phyloP scores from a whole-genome alignment of 2,113 vertebrate genomes.

The Scolopax mira region DNA sequence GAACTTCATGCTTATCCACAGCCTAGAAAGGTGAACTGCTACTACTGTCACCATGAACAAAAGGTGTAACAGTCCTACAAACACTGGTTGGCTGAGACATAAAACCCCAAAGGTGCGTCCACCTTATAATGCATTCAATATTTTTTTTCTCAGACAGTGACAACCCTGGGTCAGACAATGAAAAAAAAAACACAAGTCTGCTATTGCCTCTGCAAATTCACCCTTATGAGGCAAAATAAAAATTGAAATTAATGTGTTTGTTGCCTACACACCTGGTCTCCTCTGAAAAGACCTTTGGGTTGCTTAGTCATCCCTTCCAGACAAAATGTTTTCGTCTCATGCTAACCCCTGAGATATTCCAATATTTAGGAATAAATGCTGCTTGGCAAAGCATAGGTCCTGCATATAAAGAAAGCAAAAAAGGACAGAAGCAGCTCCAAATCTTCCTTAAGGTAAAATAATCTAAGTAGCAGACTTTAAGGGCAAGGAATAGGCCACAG shows the following conservation, averaged over 20 bases:
- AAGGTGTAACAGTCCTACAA: not conserved
- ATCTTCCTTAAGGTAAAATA: not conserved
- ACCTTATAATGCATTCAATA: not conserved
- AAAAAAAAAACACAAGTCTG: not conserved
- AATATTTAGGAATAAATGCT: slow-evolving; percentile 25
- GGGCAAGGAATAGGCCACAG: not conserved
- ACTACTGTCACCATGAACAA: not conserved
- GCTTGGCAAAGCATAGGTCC: not conserved
- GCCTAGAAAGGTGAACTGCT: not conserved
- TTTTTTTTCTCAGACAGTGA: not conserved
- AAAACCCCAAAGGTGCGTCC: slow-evolving; percentile 30
- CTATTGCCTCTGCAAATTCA: slow-evolving; percentile 6
- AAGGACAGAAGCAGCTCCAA: not conserved
- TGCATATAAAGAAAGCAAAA: not conserved
- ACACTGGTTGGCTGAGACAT: slow-evolving; percentile 35
- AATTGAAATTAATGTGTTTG: not conserved
- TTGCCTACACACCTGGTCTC: not conserved
- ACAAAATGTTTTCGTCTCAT: not conserved
- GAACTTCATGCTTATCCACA: not conserved
- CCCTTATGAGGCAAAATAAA: not conserved
- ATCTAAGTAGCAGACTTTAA: not conserved
- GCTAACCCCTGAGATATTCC: not conserved
- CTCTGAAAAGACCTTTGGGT: slow-evolving; percentile 13
- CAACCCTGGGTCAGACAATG: not conserved
- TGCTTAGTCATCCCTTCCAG: slow-evolving; percentile 27